Conservation (phyloP, 2,113 vertebrate species). For the Stercorarius parasiticus region DNA sequence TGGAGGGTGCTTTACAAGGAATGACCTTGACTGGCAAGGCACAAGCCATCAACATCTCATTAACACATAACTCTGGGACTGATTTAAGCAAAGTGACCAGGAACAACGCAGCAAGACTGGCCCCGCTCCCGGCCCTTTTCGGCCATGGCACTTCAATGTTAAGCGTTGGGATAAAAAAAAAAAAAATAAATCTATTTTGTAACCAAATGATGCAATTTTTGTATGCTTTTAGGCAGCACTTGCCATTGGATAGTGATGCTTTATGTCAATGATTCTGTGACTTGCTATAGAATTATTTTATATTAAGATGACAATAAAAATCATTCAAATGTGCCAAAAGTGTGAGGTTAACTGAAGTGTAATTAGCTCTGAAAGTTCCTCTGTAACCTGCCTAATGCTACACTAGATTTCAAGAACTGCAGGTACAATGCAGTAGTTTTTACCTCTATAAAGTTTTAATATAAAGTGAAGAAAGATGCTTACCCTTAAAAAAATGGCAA, state of each 20-base stretch:
- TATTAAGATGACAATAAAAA: conserved; percentile 40
- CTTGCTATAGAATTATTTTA: conserved; percentile 40
- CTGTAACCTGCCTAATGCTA: conserved; percentile 47
- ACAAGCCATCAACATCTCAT: background rate
- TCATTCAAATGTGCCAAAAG: conserved; percentile 67
- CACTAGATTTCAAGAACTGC: conserved; percentile 36
- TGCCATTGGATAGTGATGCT: conserved; percentile 39
- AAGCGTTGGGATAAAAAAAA: background rate
- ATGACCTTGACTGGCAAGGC: background rate
- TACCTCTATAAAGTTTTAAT: conserved; percentile 63
- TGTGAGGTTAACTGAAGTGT: conserved; percentile 46
- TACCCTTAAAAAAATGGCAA: conserved; percentile 58
- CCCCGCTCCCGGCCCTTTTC: background rate
- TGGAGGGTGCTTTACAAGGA: background rate
- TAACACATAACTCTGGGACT: background rate
- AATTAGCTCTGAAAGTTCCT: conserved; percentile 47
- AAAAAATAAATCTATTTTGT: conserved; percentile 49
- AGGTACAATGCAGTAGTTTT: conserved; percentile 47
- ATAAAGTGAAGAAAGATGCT: conserved; percentile 62
- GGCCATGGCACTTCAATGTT: background rate
- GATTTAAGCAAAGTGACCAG: background rate
- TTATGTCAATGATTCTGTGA: conserved; percentile 51
- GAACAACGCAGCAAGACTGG: background rate
- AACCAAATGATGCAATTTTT: conserved; percentile 53
- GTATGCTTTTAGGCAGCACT: conserved; percentile 54